Conservation (phyloP, 35 echinoderm and acorn worm species). For the Strongylocentrotus purpuratus region DNA sequence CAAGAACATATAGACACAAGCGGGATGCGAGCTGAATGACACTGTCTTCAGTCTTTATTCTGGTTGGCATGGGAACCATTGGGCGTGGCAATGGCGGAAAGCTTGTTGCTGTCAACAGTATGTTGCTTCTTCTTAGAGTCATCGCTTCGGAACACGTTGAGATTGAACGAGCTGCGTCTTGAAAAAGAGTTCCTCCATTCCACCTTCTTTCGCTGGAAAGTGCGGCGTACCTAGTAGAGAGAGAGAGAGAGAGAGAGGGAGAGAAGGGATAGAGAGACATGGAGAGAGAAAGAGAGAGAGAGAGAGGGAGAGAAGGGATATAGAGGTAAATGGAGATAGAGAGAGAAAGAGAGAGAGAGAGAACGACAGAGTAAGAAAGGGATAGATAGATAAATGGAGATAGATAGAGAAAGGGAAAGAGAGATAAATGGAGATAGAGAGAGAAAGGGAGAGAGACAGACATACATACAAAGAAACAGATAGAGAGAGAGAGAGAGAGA, state of each 20-base stretch:
- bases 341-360: neutral
- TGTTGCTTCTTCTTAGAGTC: slow-evolving; percentile 33
- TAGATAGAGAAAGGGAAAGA: neutral
- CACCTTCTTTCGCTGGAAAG: neutral
- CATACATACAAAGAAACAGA: too few species aligned
- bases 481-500: too few species aligned
- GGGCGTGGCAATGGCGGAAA: neutral
- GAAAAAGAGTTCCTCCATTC: slow-evolving; percentile 29
- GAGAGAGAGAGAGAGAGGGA: neutral
- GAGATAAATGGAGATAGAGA: neutral
- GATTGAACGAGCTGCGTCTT: slow-evolving; percentile 22
- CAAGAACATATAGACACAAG: neutral
- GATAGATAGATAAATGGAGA: too few species aligned
- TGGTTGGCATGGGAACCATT: neutral
- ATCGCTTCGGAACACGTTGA: slow-evolving; percentile 6
- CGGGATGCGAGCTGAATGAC: neutral
- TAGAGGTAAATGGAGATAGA: neutral
- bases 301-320: neutral
- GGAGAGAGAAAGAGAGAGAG: neutral
- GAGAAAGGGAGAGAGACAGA: neutral
- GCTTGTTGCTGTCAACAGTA: neutral
- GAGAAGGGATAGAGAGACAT: neutral
- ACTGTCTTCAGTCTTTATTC: neutral
- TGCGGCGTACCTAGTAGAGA: neutral
- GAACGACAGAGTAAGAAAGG: too few species aligned